Evolutionary conservation across 2,888 invertebrate genomes (phyloP).

Genomic region (Onthophagus sagittarius): DNA sequence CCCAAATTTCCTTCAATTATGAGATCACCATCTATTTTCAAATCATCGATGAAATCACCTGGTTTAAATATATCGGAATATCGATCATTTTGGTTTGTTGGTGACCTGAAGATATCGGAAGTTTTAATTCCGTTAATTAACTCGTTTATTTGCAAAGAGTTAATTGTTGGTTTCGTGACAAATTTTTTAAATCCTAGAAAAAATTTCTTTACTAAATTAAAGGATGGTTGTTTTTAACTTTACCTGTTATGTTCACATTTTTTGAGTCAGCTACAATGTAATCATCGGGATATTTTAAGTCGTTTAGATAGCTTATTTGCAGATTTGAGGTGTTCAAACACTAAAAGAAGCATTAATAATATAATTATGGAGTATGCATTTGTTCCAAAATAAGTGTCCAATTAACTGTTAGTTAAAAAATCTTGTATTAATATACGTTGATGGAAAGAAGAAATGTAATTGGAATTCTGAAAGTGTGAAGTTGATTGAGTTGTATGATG

Average conservation of each 20-base stretch:
- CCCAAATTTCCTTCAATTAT: conserved; percentile 40
- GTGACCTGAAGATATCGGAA: conserved; percentile 49
- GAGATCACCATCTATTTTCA: conserved; percentile 53
- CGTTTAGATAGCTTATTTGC: conserved; percentile 47
- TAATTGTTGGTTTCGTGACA: conserved; percentile 41
- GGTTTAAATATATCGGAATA: too few relatives aligned
- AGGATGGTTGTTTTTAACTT: conserved; percentile 9
- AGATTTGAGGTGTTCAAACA: conserved; percentile 43
- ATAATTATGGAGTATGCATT: too few relatives aligned
- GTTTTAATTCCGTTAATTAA: conserved; percentile 50
- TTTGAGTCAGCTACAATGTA: conserved; percentile 47
- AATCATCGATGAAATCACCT: conserved; percentile 48
- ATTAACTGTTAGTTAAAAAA: too few relatives aligned
- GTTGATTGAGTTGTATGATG: too few relatives aligned
- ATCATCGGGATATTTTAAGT: conserved; percentile 52
- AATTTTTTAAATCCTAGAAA: conserved; percentile 52
- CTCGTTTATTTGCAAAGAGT: conserved; percentile 43
- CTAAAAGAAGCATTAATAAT: conserved; percentile 23
- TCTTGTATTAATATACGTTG: too few relatives aligned
- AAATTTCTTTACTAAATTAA: background rate
- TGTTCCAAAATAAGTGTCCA: too few relatives aligned
- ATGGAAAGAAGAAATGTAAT: too few relatives aligned
- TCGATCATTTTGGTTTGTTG: conserved; percentile 47
- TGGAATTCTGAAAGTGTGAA: too few relatives aligned
- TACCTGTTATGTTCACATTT: conserved; percentile 45